These are phyloP conservation scores for Microplitis manilae DNA, from an alignment of 2,888 invertebrate genomes.

Conservation along the genomic window DNA sequence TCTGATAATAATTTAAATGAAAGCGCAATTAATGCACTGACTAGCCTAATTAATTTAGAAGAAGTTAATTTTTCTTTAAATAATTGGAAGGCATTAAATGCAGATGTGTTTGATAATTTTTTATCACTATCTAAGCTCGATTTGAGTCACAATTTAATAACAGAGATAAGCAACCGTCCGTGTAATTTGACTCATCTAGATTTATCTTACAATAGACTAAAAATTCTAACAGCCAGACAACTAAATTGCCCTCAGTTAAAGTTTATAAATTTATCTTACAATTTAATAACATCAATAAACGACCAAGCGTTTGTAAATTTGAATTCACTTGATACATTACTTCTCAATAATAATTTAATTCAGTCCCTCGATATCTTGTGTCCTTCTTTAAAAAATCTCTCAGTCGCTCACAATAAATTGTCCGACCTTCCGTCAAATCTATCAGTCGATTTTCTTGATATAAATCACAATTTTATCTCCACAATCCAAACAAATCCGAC, in stretches of 20 bases:
- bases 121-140: slow-evolving; percentile 72
- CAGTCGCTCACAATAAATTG: slow-evolving; percentile 57
- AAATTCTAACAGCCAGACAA: slow-evolving; percentile 70
- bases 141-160: slow-evolving; percentile 73
- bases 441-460: slow-evolving; percentile 46
- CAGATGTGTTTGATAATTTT: slow-evolving; percentile 71
- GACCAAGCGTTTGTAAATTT: slow-evolving; percentile 49
- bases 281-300: slow-evolving; percentile 54
- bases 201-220: slow-evolving; percentile 67
- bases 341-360: slow-evolving; percentile 58
- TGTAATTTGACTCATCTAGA: slow-evolving; percentile 58
- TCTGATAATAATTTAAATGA: slow-evolving; percentile 73
- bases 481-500: slow-evolving; percentile 42
- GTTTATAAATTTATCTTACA: slow-evolving; percentile 62
- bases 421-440: slow-evolving; percentile 48
- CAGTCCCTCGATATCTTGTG: slow-evolving; percentile 55
- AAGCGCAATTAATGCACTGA: slow-evolving; percentile 72
- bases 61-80: slow-evolving; percentile 74
- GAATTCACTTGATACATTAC: slow-evolving; percentile 42
- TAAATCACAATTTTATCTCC: slow-evolving; percentile 58
- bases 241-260: slow-evolving; percentile 72
- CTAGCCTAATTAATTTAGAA: slow-evolving; percentile 60
- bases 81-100: slow-evolving; percentile 70
- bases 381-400: slow-evolving; percentile 52
- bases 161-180: slow-evolving; percentile 56